Base-by-base conservation (phyloP, 1,140 invertebrate species). In the Scaptomyza hsui region DNA sequence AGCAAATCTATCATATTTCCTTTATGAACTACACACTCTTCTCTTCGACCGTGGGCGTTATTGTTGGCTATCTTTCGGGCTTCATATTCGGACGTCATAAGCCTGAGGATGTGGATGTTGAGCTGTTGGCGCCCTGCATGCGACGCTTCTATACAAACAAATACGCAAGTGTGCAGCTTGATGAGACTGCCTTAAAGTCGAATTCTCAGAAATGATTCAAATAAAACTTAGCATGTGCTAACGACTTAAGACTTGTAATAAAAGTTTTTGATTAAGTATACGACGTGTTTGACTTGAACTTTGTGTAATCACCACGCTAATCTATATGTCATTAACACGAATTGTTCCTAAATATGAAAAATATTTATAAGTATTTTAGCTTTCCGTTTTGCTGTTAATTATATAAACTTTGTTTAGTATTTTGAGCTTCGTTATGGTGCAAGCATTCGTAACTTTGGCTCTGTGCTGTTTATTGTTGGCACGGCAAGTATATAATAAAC, bases 371-470 rank as follows among this genome's bases (percentile, higher is more conserved):
- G 21, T 37, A 39, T 6, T 48, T 1, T 7, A 18, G 29, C 6
- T 1, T 39, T 10, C 0, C 3, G 9, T n/a, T 18, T 18, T 1
- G 49, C 19, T 52, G 16, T 45, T 45, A 19, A 29, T 29, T 6
- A 41, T 24, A 64, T 72, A 7, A 64, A 51, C 37, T 57, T 48
- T 48, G 45, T 16, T 41, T 92, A 97, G 94, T 98, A 98, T 83
- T 93, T 97, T 75, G 96, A 97, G 78, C 92, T 93, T 86, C 93
- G 96, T 70, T 97, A 96, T 77, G 93, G 95, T 75, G 94, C 93
- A 69, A 93, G 93, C 70, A 94, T 97, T 1, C 92, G 96, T 60
- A 91, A 95, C 0, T 93, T 97, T 78, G 96, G 95, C 16, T 96
- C 96, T 0, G 73, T 94, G 7, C 92, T 97, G 3, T 97, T 96